These are phyloP conservation scores for Copsychus sechellarum DNA, from an alignment of 2,113 vertebrate genomes.

Conservation along the genomic window DNA sequence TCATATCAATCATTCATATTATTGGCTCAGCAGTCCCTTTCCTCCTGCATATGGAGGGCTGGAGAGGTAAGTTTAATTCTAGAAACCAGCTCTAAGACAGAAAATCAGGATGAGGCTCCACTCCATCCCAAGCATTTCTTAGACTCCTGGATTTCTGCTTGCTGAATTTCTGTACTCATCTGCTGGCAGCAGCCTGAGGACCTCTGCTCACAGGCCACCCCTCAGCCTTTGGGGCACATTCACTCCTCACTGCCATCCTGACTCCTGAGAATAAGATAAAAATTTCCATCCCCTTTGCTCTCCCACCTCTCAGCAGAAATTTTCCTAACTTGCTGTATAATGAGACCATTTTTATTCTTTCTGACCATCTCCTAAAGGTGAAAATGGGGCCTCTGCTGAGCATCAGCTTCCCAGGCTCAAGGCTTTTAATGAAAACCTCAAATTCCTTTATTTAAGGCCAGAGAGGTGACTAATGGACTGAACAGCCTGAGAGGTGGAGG, in stretches of 20 bases:
- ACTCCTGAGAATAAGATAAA: not conserved
- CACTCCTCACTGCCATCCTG: not conserved
- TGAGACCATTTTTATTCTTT: not conserved
- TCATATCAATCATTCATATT: not conserved
- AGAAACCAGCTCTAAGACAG: not conserved
- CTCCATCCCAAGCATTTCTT: not conserved
- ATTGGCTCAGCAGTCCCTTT: not conserved
- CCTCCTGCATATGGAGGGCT: not conserved
- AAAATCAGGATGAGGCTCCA: not conserved
- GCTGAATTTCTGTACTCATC: not conserved
- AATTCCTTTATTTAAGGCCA: not conserved
- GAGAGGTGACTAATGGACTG: slow-evolving; percentile 4
- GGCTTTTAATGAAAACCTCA: not conserved
- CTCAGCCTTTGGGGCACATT: not conserved
- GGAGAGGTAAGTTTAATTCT: not conserved
- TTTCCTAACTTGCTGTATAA: not conserved
- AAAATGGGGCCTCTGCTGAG: not conserved
- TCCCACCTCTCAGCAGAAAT: not conserved
- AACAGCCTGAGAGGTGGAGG: not conserved
- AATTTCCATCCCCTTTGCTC: not conserved
- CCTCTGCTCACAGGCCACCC: not conserved
- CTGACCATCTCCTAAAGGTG: not conserved
- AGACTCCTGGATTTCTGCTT: not conserved
- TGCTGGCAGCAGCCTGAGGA: not conserved
- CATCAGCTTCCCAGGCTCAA: not conserved